These are phyloP conservation scores for Rhabdornis inornatus DNA, from an alignment of 2,113 vertebrate genomes.

Conservation along the genomic window DNA sequence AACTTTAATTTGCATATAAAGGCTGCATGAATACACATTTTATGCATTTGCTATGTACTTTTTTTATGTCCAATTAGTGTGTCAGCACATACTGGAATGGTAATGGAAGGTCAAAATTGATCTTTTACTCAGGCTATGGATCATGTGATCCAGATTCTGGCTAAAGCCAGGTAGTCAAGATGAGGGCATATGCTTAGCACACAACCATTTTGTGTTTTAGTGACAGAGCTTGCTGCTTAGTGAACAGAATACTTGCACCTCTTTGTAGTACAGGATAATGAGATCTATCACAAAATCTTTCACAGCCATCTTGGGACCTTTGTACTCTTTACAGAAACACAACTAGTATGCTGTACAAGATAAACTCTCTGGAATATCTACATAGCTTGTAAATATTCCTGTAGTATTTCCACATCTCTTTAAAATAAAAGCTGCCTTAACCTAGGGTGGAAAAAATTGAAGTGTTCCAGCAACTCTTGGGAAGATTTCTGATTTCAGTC, in stretches of 20 bases:
- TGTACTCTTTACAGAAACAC: not conserved
- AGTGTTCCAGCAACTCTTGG: not conserved
- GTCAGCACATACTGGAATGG: not conserved
- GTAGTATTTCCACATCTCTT: not conserved
- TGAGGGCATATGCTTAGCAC: not conserved
- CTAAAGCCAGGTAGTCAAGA: not conserved
- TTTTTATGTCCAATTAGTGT: not conserved
- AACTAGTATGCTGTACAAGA: not conserved
- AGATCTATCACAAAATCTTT: not conserved
- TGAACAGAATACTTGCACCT: not conserved
- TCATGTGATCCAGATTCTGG: not conserved
- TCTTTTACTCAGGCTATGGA: not conserved
- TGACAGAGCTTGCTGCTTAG: not conserved
- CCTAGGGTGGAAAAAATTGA: not conserved
- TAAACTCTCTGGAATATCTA: not conserved
- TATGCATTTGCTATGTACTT: not conserved
- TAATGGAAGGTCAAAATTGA: not conserved
- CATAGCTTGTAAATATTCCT: not conserved
- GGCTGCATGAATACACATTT: not conserved
- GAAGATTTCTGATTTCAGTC: not conserved
- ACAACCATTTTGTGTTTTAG: not conserved
- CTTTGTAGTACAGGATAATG: not conserved
- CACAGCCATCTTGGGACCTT: not conserved
- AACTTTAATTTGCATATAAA: not conserved
- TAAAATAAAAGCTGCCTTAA: not conserved